These are phyloP conservation scores for Zaprionus ghesquierei DNA, from an alignment of 1,140 invertebrate species.

Conservation along the genomic window DNA sequence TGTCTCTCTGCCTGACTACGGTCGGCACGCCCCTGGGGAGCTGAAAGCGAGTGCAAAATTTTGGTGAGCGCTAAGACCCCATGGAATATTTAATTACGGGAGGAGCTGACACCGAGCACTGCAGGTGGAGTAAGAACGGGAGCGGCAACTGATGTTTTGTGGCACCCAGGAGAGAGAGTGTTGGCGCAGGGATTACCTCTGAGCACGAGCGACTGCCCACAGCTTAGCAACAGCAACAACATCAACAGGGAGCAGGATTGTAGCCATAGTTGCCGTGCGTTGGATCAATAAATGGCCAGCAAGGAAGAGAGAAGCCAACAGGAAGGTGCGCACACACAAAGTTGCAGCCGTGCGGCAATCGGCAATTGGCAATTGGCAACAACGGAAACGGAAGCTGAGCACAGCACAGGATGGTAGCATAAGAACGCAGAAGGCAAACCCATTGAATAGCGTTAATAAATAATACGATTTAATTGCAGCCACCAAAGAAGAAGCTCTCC, in stretches of 20 bases:
- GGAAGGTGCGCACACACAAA: background rate
- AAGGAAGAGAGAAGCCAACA: background rate
- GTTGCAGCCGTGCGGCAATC: conserved; percentile 20
- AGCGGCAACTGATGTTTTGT: conserved; percentile 25
- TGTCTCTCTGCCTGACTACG: background rate
- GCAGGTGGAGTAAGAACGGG: background rate
- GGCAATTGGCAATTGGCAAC: conserved; percentile 20
- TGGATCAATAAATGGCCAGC: conserved; percentile 37
- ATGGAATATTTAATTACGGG: conserved; percentile 45
- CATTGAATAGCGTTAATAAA: conserved; percentile 20
- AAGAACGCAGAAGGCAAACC: background rate
- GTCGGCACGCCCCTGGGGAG: background rate
- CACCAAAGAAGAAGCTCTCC: conserved; percentile 82
- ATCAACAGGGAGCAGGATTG: conserved; percentile 1
- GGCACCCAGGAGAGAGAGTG: conserved; percentile 16
- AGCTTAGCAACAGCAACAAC: conserved; percentile 24
- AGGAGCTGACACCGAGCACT: conserved; percentile 1
- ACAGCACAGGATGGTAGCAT: conserved; percentile 16
- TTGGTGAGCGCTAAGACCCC: conserved; percentile 20
- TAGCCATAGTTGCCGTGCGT: conserved; percentile 46
- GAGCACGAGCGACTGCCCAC: conserved; percentile 6
- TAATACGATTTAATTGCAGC: conserved; percentile 51
- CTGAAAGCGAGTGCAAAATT: conserved; percentile 21
- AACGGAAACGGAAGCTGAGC: conserved; percentile 21
- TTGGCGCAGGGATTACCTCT: conserved; percentile 13